Conservation (phyloP, 2,797 vertebrate genomes). For the Lagodon rhomboides region DNA sequence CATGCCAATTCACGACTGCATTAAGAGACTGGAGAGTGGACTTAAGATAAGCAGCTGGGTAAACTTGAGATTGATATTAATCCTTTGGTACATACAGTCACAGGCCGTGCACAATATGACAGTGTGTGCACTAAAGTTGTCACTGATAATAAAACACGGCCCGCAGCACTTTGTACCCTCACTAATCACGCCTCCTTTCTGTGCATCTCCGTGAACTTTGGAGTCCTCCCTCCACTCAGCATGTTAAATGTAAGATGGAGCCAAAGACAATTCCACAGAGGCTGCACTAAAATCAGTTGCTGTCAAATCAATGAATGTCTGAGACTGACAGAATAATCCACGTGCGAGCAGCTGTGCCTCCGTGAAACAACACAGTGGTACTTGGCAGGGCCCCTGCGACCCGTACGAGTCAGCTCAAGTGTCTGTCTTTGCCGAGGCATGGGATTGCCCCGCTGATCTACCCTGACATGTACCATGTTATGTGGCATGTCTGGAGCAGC, state of each 20-base stretch:
- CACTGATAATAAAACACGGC: constrained; percentile 44
- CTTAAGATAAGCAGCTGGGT: constrained; percentile 19
- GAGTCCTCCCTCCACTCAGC: constrained; percentile 29
- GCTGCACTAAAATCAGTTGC: constrained; percentile 69
- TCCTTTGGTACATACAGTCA: constrained; percentile 15
- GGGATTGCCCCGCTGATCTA: constrained; percentile 61
- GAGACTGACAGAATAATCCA: constrained; percentile 65
- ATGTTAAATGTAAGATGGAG: constrained; percentile 65
- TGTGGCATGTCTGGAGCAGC: constrained; percentile 66
- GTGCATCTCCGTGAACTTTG: constrained; percentile 49
- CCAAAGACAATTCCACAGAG: constrained; percentile 60
- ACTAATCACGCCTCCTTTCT: constrained; percentile 40
- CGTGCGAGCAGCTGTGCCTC: constrained; percentile 64
- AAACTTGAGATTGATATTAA: constrained; percentile 28
- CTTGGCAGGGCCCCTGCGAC: constrained; percentile 46
- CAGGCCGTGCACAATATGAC: constrained; percentile 16
- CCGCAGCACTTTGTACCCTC: constrained; percentile 37
- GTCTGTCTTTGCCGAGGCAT: constrained; percentile 55
- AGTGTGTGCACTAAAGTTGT: constrained; percentile 36
- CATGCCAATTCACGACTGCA: constrained; percentile 4
- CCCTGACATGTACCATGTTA: constrained; percentile 73
- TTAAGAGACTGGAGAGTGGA: constrained; percentile 7
- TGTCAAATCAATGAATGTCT: constrained; percentile 74
- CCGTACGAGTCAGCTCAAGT: constrained; percentile 54
- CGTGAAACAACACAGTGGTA: constrained; percentile 48